Base-by-base conservation (phyloP, 2,888 invertebrate genomes). In the Caenorhabditis wallacei region DNA sequence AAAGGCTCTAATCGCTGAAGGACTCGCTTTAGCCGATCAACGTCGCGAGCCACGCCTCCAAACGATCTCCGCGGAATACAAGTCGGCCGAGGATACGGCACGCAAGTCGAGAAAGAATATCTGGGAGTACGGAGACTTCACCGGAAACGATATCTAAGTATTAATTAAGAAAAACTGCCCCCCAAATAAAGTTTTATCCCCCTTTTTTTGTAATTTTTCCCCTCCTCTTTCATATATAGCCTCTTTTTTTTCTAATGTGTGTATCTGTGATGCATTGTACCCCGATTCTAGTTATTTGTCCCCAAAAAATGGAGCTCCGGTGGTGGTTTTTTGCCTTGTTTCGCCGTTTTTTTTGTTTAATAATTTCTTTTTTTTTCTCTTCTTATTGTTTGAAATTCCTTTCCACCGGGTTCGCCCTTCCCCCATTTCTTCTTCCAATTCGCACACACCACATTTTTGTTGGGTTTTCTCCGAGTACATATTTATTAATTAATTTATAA, bases 121-220 rank as follows among this genome's bases (percentile, higher is more conserved):
- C 91, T 99, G 98, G 98, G 95, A 96, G 92, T 98, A 98, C 92
- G 99, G 99, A n/a, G 99, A 99, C 93, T 96, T 98, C 93, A 96
- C 96, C 82, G 96, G 96, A 85, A 97, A 96, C 91, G 97, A 97
- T 64, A 75, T 91, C 69, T 90, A 88, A 88, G 37, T 7, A 18
- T 5, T 37, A 35, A 66, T 35, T 64, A 64, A 30, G 48, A 20
- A 26, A 30, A 16, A 37, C 46, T 40, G 22, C n/a, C 35, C 68
- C 68, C 40, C 37, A 56, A 53, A n/a, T n/a, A 72, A 57, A 80
- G 78, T 78, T 78, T 78, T 78, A 78, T 69, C 71, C 43, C 51
- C 54, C 37, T 1, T 20, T 40, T 43, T 18, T 43, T 43, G 5
- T 43, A 7, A 7, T 13, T 13, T 11, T 43, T 35, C 35, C 35